Base-by-base conservation (phyloP, 2,797 vertebrate species). In the Balearica regulorum region DNA sequence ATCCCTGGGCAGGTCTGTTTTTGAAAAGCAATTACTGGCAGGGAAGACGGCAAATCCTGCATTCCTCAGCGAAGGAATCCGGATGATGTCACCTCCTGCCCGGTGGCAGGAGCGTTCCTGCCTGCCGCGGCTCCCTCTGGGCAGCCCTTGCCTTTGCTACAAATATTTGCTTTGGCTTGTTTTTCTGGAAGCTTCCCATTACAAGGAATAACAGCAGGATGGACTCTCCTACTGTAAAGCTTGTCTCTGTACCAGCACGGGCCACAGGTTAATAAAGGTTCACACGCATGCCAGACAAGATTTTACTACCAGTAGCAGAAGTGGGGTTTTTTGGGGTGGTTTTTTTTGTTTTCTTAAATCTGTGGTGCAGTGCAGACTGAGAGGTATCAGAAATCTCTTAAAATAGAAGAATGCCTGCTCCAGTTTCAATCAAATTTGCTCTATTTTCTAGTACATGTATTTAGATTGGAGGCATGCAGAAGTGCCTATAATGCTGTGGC, bases 141-240 rank as follows among this genome's bases (percentile, higher is more conserved):
- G 73, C 92, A 93, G 72, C 71, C 79, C 78, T 89, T 79, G 89
- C 89, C 92, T 76, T 26, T 44, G 37, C 80, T 87, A 46, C 94
- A 95, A 96, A 96, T 96, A 92, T 97, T 97, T 96, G 61, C 3
- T 83, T 96, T 97, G 97, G 97, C 96, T 73, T 13, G 0, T 7
- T n/a, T 25, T 43, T 39, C 17, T 54, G 83, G 91, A 89, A 93
- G 89, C 80, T 87, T 94, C 87, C 87, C 70, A 65, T 79, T 33
- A 37, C 46, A 89, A 91, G 87, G 76, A 88, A 57, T 79, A 91
- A 91, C 92, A 94, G 94, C 94, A 95, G 96, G 96, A 87, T 57
- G 88, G 83, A 11, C 78, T 83, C 77, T 87, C 90, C 92, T 90
- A 41, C 81, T 62, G 72, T 51, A 86, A 43, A 53, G 72, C 78